Conservation (phyloP, 2,113 vertebrate genomes). For the Dinomys branickii region DNA sequence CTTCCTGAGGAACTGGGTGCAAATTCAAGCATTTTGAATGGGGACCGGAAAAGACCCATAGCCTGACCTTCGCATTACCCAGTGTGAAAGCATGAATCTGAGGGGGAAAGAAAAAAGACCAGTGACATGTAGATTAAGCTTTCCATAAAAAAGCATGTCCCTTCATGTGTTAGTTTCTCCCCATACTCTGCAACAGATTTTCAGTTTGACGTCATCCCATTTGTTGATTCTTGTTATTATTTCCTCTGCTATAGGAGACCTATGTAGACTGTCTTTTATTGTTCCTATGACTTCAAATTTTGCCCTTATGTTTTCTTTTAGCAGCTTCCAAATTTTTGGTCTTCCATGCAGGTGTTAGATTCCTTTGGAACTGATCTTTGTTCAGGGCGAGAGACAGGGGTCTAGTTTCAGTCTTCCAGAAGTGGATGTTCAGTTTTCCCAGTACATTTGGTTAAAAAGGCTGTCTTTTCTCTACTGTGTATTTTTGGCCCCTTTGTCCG, state of each 20-base stretch:
- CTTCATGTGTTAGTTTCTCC: not conserved
- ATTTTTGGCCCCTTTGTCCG: not conserved
- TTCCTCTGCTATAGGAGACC: not conserved
- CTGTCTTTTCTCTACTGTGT: not conserved
- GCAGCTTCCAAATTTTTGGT: not conserved
- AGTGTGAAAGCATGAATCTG: not conserved
- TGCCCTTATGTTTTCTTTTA: not conserved
- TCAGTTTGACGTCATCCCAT: not conserved
- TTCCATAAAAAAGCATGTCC: not conserved
- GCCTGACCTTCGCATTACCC: not conserved
- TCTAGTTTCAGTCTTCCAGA: not conserved
- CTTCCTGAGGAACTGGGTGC: not conserved
- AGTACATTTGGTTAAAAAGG: not conserved
- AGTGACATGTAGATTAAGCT: not conserved
- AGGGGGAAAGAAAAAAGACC: not conserved
- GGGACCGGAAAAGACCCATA: not conserved
- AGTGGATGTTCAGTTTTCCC: not conserved
- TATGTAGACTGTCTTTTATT: not conserved
- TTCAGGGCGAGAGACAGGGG: not conserved
- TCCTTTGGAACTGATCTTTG: not conserved
- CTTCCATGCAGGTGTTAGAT: not conserved
- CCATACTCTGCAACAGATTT: not conserved
- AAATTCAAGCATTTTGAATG: not conserved
- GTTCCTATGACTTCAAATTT: not conserved
- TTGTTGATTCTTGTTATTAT: not conserved